Evolutionary conservation across 2,888 invertebrate genomes (phyloP), one percentile per base, ranked within the genome.

Genomic region (Habroteleia sp.): DNA sequence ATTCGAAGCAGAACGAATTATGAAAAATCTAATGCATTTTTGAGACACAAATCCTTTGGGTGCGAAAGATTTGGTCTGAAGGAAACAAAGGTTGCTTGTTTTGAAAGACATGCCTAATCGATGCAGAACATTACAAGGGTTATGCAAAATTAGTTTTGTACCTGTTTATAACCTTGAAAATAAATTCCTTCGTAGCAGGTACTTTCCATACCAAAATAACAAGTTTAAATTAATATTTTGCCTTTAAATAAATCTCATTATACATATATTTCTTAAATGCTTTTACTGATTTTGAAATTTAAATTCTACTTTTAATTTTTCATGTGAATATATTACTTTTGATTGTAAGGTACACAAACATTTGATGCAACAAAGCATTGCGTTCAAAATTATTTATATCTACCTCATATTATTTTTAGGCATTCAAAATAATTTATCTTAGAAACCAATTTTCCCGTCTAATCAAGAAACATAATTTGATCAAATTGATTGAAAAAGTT

Each of bases 1-100:
- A 84, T 83, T 80, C 81, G 83, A 86, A 86, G 86, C 85, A 77
- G 74, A 82, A 74, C 85, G 83, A 85, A 86, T 85, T 78, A 52
- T 16, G 58, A 76, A 80, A 82, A 52, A 37, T 37, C 13, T 7
- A 42, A 41, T 11, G 54, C 62, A 62, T 48, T 60, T 66, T 31
- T 20, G 23, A 35, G 44, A 23, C 42, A 16, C 14, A 7, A 10
- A 52, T 50, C 58, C 29, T 42, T 66, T 20, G 81, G 81, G 75
- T 77, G 79, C 78, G 42, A 6, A 25, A 31, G 17, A 33, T 63
- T 58, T 65, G 27, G 39, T 72, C 48, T 25, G 6, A 10, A 13
- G 16, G 11, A 37, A 41, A 58, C 58, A 69, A 56, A 58, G 54
- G 52, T 29, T 25, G 39, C 17, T 58, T 66, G 41, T 41, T 37